Conservation (phyloP, 2,113 vertebrate species). For the Danio rerio region GRCz12tu NC_133189.1:2792001-2792500, state of each 20-base stretch:
- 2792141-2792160: constrained; percentile 64
- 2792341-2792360: constrained; percentile 63
- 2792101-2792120: constrained; percentile 62
- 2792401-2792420: constrained; percentile 69
- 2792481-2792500: constrained; percentile 62
- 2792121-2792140: constrained; percentile 65
- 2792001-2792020: constrained; percentile 65
- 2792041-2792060: constrained; percentile 66
- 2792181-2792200: constrained; percentile 60
- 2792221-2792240: constrained; percentile 76
- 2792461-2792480: constrained; percentile 71
- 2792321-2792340: constrained; percentile 67
- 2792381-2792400: constrained; percentile 64
- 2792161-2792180: constrained; percentile 66
- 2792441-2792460: constrained; percentile 71
- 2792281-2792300: constrained; percentile 68
- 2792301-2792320: constrained; percentile 63
- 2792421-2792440: constrained; percentile 69
- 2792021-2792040: constrained; percentile 64
- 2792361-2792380: constrained; percentile 65
- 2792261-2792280: constrained; percentile 62
- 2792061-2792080: neutral
- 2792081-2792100: constrained; percentile 65
- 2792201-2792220: constrained; percentile 57
- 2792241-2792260: constrained; percentile 64